A percentile compares a stretch with the other conserved stretches of the same genome.
Conservation (phyloP, 2,888 invertebrate genomes). For the Phlogophora meticulosa region DNA sequence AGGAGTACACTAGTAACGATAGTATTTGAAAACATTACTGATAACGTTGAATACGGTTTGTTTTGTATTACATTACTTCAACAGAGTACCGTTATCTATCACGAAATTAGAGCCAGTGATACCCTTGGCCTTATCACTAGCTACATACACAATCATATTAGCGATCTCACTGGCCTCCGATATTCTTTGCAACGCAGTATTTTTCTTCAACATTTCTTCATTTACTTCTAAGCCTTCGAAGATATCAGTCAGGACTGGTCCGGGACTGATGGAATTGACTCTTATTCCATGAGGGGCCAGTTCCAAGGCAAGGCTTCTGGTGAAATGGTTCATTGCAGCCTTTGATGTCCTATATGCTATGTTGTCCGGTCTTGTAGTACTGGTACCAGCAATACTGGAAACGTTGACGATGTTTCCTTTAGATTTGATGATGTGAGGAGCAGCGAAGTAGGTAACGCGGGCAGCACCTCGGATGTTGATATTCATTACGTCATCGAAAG, state of each 20-base stretch:
- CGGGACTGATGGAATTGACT: slow-evolving; percentile 84
- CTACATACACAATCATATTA: slow-evolving; percentile 67
- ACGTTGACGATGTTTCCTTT: slow-evolving; percentile 69
- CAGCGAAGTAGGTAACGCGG: slow-evolving; percentile 63
- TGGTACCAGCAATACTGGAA: slow-evolving; percentile 61
- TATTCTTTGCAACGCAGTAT: slow-evolving; percentile 45
- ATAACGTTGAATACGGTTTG: neutral
- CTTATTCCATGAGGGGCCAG: slow-evolving; percentile 93
- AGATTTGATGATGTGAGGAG: slow-evolving; percentile 67
- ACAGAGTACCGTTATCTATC: slow-evolving; percentile 57
- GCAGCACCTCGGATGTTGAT: slow-evolving; percentile 66
- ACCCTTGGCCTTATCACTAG: slow-evolving; percentile 71
- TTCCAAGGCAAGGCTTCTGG: slow-evolving; percentile 89
- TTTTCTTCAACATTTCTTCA: neutral
- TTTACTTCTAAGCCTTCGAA: slow-evolving; percentile 63
- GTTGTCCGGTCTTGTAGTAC: slow-evolving; percentile 92
- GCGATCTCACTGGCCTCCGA: slow-evolving; percentile 53
- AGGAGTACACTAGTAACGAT: neutral
- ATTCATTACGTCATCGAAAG: slow-evolving; percentile 66
- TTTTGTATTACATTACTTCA: slow-evolving; percentile 21
- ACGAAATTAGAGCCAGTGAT: slow-evolving; percentile 68
- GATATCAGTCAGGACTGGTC: slow-evolving; percentile 85
- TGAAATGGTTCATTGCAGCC: slow-evolving; percentile 72
- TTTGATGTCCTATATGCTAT: slow-evolving; percentile 68
- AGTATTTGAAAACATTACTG: neutral